Base-by-base conservation (phyloP, 2,113 vertebrate genomes). In the Percina caprodes region DNA sequence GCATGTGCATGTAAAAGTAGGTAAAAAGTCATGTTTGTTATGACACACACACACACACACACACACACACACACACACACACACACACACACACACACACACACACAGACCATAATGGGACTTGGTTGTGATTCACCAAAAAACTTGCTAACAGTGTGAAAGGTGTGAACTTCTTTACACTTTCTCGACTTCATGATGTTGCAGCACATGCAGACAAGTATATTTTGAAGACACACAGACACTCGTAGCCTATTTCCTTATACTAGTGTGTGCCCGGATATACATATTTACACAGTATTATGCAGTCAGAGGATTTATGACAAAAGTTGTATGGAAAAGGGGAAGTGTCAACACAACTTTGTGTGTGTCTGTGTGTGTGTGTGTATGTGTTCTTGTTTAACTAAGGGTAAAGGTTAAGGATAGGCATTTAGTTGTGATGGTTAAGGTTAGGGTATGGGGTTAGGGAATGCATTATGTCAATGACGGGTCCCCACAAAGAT, bases 11-110 rank as follows among this genome's bases (percentile, higher is more conserved):
- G 19, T 11, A 30, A 56, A 81, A 54, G 61, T 83, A 45, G 74
- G 61, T 74, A 9, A 75, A 82, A 82, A 67, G 84, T 82, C 74
- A 72, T 74, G 46, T 76, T 80, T 72, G 66, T 88, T 80, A 65
- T 75, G 80, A 86, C 30, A 71, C 35, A 72, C 23, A 2, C 26
- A 30, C 54, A 2, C 54, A 67, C 60, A 74, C 26, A 30, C 54
- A 2, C 54, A 67, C 60, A 74, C 26, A 30, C 54, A 2, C 54
- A 67, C 60, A 74, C 26, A 30, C 54, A 2, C 54, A 67, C 60
- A 74, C 26, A 30, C 54, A 2, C 54, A 67, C 60, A 74, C 26
- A 30, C 54, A 86, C 30, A 71, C 35, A 72, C 23, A 2, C 26
- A 30, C 54, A 2, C 54, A 67, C 60, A 74, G 11, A 23, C 21